Conservation (phyloP, 2,888 invertebrate genomes). For the Drosophila prolongata region DNA sequence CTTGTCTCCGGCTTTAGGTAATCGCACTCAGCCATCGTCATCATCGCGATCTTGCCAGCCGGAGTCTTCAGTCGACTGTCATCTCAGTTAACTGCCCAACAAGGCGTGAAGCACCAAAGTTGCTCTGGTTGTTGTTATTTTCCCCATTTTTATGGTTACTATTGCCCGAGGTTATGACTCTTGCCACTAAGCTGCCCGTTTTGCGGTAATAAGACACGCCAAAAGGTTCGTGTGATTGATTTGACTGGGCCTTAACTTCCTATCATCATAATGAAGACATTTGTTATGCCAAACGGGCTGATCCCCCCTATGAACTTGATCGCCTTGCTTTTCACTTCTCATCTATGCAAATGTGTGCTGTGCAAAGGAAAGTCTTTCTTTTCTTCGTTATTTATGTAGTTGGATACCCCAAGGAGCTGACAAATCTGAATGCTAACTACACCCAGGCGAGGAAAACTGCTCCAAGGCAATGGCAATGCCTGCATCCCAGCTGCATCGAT, state of each 20-base stretch:
- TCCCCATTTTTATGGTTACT: conserved; percentile 15
- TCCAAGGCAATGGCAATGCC: conserved; percentile 13
- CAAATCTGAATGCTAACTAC: conserved; percentile 64
- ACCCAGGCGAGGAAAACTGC: conserved; percentile 23
- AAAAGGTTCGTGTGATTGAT: conserved; percentile 33
- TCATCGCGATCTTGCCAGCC: conserved; percentile 18
- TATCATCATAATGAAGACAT: conserved; percentile 26
- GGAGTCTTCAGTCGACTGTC: conserved; percentile 10
- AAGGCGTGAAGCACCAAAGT: conserved; percentile 74
- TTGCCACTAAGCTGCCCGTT: conserved; percentile 13
- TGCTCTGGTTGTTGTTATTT: conserved; percentile 41
- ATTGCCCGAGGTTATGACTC: conserved; percentile 32
- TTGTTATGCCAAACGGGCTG: conserved; percentile 13
- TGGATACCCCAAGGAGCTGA: conserved; percentile 32
- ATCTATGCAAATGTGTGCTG: conserved; percentile 28
- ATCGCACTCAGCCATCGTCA: conserved; percentile 44
- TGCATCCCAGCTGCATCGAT: conserved; percentile 43
- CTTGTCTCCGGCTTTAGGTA: conserved; percentile 52
- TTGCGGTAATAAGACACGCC: conserved; percentile 30
- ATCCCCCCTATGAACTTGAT: neutral
- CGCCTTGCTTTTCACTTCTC: conserved; percentile 20
- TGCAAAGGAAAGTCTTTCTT: conserved; percentile 28
- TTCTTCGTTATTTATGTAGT: conserved; percentile 9
- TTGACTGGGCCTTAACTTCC: conserved; percentile 28
- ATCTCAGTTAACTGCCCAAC: conserved; percentile 65